phyloP scores from a whole-genome alignment of 1,140 invertebrate species.

The Teleopsis dalmanni region DNA sequence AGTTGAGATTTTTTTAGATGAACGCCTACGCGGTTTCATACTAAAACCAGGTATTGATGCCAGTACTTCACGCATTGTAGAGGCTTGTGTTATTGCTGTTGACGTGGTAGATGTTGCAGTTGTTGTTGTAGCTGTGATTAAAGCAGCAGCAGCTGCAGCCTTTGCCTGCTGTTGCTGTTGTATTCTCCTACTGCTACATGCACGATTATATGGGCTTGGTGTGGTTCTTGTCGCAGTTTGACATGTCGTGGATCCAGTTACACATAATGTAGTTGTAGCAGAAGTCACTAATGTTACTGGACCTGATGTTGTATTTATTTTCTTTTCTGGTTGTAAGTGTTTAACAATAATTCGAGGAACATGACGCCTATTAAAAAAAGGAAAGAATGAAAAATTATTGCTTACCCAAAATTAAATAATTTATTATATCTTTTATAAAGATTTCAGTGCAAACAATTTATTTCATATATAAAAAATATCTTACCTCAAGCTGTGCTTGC shows the following conservation, averaged over 20 bases:
- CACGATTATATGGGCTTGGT: conserved; percentile 17
- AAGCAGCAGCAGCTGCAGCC: conserved; percentile 13
- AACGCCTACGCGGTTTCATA: conserved; percentile 66
- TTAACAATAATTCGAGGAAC: conserved; percentile 42
- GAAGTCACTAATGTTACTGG: too few species aligned
- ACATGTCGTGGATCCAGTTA: conserved; percentile 12
- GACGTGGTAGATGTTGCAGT: conserved; percentile 2
- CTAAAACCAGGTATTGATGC: conserved; percentile 86
- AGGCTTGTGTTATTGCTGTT: conserved; percentile 41
- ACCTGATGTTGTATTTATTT: conserved; percentile 14
- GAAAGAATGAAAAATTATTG: not conserved
- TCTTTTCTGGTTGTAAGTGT: conserved; percentile 41
- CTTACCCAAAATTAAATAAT: not conserved
- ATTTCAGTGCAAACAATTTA: not conserved
- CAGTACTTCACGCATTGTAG: conserved; percentile 80
- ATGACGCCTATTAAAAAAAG: conserved; percentile 27
- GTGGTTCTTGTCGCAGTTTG: conserved; percentile 8
- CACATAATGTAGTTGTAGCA: conserved; percentile 1
- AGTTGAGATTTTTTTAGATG: conserved; percentile 76
- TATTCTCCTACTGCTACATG: conserved; percentile 35
- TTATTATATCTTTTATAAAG: not conserved
- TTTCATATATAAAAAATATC: conserved; percentile 14
- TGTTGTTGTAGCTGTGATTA: conserved; percentile 11
- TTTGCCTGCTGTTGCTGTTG: conserved; percentile 35
- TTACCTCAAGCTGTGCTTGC: conserved; percentile 38